A percentile compares a stretch with the other conserved stretches of the same genome.
phyloP scores from a whole-genome alignment of 2,888 invertebrate species.

The Nycteola revayana region DNA sequence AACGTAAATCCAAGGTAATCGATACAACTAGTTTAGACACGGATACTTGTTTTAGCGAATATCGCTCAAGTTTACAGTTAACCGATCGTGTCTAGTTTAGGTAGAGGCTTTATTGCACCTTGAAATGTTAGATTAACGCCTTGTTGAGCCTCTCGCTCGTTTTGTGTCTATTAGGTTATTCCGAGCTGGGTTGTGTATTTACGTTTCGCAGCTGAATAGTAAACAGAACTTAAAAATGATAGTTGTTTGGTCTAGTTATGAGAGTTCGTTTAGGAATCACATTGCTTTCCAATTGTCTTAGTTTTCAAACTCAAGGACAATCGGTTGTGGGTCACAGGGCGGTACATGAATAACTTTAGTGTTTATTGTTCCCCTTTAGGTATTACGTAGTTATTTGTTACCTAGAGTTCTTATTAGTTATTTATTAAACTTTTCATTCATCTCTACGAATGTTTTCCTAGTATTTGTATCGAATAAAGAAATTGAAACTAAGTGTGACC shows the following conservation, averaged over 20 bases:
- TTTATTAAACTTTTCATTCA: too few species aligned
- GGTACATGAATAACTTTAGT: slow-evolving; percentile 24
- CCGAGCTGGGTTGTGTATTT: slow-evolving; percentile 21
- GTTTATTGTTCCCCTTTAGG: slow-evolving; percentile 10
- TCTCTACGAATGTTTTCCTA: too few species aligned
- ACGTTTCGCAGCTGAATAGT: slow-evolving; percentile 22
- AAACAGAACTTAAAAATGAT: slow-evolving; percentile 31
- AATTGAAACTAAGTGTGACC: too few species aligned
- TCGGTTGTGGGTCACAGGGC: slow-evolving; percentile 23
- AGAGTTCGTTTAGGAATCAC: slow-evolving; percentile 22
- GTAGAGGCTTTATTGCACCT: slow-evolving; percentile 16
- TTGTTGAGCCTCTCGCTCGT: slow-evolving; percentile 20
- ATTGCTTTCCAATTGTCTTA: slow-evolving; percentile 26
- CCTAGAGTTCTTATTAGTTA: background rate
- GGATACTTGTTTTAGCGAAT: slow-evolving; percentile 22
- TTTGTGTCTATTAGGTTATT: slow-evolving; percentile 17
- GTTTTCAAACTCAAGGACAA: slow-evolving; percentile 26
- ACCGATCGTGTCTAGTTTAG: slow-evolving; percentile 13
- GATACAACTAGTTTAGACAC: slow-evolving; percentile 29
- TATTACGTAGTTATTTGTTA: slow-evolving; percentile 2
- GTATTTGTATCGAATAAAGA: too few species aligned
- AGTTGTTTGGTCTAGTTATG: slow-evolving; percentile 21
- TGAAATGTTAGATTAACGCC: slow-evolving; percentile 13
- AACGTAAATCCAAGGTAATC: slow-evolving; percentile 31
- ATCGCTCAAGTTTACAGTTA: slow-evolving; percentile 29